These are phyloP conservation scores for Torymus aiolomorphi DNA, from an alignment of 2,888 invertebrate genomes.

Conservation along the genomic window DNA sequence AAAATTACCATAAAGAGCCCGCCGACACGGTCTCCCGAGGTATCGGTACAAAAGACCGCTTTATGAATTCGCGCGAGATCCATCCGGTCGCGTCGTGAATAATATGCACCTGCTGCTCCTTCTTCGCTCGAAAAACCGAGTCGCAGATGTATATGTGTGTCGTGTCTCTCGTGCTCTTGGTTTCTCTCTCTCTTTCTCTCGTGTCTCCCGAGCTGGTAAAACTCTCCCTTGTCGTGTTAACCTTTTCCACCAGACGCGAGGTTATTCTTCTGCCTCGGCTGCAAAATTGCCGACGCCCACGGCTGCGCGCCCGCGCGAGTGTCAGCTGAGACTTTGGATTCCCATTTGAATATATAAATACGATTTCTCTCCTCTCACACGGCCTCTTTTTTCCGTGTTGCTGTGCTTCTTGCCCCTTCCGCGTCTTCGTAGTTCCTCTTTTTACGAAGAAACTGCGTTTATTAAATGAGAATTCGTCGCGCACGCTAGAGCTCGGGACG, in stretches of 20 bases:
- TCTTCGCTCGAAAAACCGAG: constrained; percentile 27
- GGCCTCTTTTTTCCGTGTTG: not conserved
- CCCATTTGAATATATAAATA: constrained; percentile 53
- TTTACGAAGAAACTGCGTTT: constrained; percentile 27
- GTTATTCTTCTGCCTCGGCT: constrained; percentile 46
- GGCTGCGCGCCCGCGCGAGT: constrained; percentile 3
- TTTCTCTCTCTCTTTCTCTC: not conserved
- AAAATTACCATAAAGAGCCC: constrained; percentile 73
- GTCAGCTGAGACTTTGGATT: constrained; percentile 51
- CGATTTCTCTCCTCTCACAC: constrained; percentile 11
- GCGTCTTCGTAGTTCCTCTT: not conserved
- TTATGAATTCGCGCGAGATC: constrained; percentile 73
- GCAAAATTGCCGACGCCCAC: constrained; percentile 39
- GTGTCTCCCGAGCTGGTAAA: not conserved
- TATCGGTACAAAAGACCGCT: constrained; percentile 73
- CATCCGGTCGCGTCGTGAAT: constrained; percentile 72
- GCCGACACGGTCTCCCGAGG: constrained; percentile 61
- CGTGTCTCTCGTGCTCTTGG: not conserved
- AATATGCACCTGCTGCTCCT: constrained; percentile 71
- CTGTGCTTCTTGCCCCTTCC: not conserved
- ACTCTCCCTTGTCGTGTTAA: constrained; percentile 42
- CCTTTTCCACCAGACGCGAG: constrained; percentile 41
- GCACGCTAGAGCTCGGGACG: not conserved
- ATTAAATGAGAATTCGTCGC: constrained; percentile 10
- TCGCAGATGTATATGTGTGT: not conserved